These are phyloP conservation scores for Oncopeltus fasciatus DNA, from an alignment of 1,140 invertebrate genomes.

Conservation along the genomic window DNA sequence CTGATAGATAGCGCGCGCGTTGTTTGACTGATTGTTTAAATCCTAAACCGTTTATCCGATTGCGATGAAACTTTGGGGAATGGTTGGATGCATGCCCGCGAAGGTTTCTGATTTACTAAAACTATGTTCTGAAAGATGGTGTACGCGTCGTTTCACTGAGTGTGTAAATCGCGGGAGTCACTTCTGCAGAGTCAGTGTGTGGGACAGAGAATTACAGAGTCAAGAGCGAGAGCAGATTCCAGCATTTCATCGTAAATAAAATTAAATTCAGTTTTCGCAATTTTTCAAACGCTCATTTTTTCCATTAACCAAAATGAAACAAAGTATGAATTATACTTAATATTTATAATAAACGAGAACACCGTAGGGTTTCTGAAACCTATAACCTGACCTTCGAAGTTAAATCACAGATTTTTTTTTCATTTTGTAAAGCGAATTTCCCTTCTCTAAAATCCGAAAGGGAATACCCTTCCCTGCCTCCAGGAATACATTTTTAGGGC, in stretches of 20 bases:
- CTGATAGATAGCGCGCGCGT: no score
- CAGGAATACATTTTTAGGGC: not conserved
- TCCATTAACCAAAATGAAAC: no score
- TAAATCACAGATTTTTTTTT: not conserved
- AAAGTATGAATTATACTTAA: no score
- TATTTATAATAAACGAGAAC: no score
- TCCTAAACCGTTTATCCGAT: no score
- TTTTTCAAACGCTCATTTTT: not conserved
- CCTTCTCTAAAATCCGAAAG: not conserved
- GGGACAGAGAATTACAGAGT: not conserved
- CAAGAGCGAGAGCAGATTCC: not conserved
- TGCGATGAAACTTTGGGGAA: not conserved
- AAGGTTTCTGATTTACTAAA: not conserved
- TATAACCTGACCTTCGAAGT: no score
- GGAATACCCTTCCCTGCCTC: not conserved
- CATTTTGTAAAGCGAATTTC: not conserved
- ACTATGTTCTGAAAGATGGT: not conserved
- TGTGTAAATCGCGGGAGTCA: not conserved
- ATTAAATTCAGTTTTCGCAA: not conserved
- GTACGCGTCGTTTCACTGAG: not conserved
- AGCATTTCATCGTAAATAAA: not conserved
- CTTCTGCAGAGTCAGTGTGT: not conserved
- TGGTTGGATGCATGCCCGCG: not conserved
- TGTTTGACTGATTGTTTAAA: no score
- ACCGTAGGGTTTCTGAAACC: no score